phyloP scores from a whole-genome alignment of 2,888 invertebrate species.

The Volucella inflata region DNA sequence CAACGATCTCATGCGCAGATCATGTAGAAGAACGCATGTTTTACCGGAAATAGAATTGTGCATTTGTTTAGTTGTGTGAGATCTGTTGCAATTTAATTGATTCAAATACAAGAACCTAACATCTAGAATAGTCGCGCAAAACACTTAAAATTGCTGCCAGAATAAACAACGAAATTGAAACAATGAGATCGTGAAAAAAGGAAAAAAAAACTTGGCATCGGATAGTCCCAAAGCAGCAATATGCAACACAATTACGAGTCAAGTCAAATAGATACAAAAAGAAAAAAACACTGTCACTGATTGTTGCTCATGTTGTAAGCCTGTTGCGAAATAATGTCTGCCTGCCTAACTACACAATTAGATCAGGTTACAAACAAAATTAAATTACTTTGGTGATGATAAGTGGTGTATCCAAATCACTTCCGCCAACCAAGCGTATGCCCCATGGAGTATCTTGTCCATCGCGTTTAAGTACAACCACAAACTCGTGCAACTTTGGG shows the following conservation, averaged over 20 bases:
- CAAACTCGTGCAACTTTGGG: constrained; percentile 89
- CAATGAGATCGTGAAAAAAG: constrained; percentile 55
- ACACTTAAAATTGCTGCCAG: constrained; percentile 65
- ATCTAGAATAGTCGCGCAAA: constrained; percentile 60
- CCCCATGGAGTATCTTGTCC: constrained; percentile 92
- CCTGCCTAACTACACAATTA: constrained; percentile 30
- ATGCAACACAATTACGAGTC: constrained; percentile 51
- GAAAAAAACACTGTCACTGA: constrained; percentile 40
- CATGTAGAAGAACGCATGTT: constrained; percentile 52
- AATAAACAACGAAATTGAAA: constrained; percentile 39
- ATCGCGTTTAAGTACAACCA: constrained; percentile 89
- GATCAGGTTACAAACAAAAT: constrained; percentile 69
- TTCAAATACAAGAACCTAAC: constrained; percentile 43
- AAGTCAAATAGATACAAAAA: constrained; percentile 15
- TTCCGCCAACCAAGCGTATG: constrained; percentile 93
- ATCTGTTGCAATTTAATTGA: constrained; percentile 77
- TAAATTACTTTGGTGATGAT: constrained; percentile 92
- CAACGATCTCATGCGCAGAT: constrained; percentile 43
- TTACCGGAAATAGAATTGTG: constrained; percentile 74
- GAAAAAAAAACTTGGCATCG: constrained; percentile 57
- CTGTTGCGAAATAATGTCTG: constrained; percentile 62
- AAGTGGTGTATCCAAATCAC: constrained; percentile 93
- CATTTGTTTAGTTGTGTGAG: constrained; percentile 31
- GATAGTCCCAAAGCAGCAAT: constrained; percentile 27
- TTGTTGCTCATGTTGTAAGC: constrained; percentile 27